Evolutionary conservation across 2,113 vertebrate genomes (phyloP), one percentile per base, ranked within the genome.

Genomic region (Oenanthe melanoleuca): DNA sequence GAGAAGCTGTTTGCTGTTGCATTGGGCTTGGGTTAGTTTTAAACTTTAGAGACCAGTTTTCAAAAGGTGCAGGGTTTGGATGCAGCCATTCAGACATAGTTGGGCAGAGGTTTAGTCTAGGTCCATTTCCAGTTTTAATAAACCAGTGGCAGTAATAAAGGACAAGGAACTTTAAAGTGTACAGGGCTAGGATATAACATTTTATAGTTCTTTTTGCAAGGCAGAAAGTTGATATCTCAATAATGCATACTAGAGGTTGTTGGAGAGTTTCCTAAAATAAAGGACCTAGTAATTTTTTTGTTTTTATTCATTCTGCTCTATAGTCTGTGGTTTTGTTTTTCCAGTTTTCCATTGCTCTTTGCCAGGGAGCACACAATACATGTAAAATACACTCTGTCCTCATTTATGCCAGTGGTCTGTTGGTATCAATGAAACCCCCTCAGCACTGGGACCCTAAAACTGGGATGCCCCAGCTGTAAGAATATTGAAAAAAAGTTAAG

Each of bases 81-180:
- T 72, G 60, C 64, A 78, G 60, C 40, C 24, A 37, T 70, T 86
- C 82, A 80, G 82, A 88, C 55, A 61, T 2, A 70, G 78, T 0
- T 34, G 16, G 56, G 67, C 52, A 80, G 59, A 81, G 61, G 44
- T 84, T 88, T 88, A 74, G 92, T 71, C 71, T 74, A 74, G 64
- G 44, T 80, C 69, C 44, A 57, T 77, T 83, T 90, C 67, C 80
- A 83, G 55, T 90, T 95, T 93, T 90, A 92, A 91, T 82, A 96
- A 95, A 88, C 26, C 52, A 63, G 55, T 64, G 63, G 26, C 52
- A 65, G 6, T 49, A 95, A 91, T 59, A 89, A 87, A 85, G 55
- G 55, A 82, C 38, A 50, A 67, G 53, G 33, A 82, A 75, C 42
- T 94, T 92, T 47, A 90, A 80, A 96, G 84, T 45, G 23, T 80